Evolutionary conservation across 2,113 vertebrate genomes (phyloP).

Genomic region (Tragelaphus buxtoni): DNA sequence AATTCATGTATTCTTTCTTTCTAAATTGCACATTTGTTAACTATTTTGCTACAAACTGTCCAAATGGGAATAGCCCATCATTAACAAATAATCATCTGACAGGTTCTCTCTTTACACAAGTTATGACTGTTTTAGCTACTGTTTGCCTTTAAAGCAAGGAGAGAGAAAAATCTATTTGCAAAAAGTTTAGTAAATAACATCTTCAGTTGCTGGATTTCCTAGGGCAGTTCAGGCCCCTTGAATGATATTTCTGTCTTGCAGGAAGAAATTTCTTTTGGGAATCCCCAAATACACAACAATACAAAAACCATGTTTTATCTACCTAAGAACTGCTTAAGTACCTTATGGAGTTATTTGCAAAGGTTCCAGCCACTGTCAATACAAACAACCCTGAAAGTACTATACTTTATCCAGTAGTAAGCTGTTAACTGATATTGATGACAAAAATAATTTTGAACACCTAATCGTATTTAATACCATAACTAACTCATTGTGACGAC

Average conservation of each 20-base stretch:
- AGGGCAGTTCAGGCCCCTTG: background rate
- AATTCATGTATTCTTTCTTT: background rate
- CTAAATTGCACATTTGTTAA: background rate
- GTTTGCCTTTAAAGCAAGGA: background rate
- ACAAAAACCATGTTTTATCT: background rate
- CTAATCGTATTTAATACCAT: background rate
- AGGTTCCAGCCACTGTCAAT: background rate
- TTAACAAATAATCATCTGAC: background rate
- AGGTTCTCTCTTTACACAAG: background rate
- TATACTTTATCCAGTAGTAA: background rate
- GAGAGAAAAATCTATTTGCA: background rate
- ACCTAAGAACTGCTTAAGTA: background rate
- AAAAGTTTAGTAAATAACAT: background rate
- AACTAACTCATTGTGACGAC: background rate
- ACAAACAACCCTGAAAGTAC: background rate
- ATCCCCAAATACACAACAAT: background rate
- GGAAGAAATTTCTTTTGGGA: background rate
- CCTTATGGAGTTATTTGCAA: background rate
- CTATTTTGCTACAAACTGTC: background rate
- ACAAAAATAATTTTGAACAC: background rate
- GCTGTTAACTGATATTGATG: background rate
- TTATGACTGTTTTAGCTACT: background rate
- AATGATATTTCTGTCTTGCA: background rate
- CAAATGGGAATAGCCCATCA: background rate
- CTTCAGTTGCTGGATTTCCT: background rate